Evolutionary conservation across 2,797 vertebrate genomes (phyloP).

Genomic region (Emys orbicularis): DNA sequence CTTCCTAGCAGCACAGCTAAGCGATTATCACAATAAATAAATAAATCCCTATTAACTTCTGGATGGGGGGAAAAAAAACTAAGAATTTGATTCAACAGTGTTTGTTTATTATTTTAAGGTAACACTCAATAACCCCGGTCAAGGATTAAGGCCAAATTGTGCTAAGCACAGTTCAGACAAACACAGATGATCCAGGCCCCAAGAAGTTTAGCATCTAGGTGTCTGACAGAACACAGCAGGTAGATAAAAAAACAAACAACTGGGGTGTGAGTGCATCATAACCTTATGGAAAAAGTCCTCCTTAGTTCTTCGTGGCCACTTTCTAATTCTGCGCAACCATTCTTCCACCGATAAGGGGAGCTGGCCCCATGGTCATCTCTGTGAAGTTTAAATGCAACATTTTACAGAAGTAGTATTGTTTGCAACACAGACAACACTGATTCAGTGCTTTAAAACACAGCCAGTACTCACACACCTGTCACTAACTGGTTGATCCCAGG

Average conservation of each 20-base stretch:
- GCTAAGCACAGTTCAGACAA: not conserved
- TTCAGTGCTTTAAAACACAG: too few species aligned
- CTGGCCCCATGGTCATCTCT: too few species aligned
- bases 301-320: too few species aligned
- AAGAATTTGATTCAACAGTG: not conserved
- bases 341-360: too few species aligned
- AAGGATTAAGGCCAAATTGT: not conserved
- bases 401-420: too few species aligned
- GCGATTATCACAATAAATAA: not conserved
- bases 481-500: too few species aligned
- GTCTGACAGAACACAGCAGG: not conserved
- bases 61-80: not conserved
- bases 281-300: too few species aligned
- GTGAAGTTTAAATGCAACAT: too few species aligned
- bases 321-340: too few species aligned
- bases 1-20: not conserved
- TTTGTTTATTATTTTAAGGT: not conserved
- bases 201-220: not conserved
- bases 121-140: fast-evolving
- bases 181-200: not conserved
- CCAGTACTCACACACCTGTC: too few species aligned
- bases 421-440: too few species aligned
- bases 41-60: not conserved
- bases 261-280: not conserved
- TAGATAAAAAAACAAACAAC: not conserved